A percentile compares a stretch with the other conserved stretches of the same genome.
phyloP scores from a whole-genome alignment of 2,888 invertebrate genomes.

The Parnassius mnemosyne region DNA sequence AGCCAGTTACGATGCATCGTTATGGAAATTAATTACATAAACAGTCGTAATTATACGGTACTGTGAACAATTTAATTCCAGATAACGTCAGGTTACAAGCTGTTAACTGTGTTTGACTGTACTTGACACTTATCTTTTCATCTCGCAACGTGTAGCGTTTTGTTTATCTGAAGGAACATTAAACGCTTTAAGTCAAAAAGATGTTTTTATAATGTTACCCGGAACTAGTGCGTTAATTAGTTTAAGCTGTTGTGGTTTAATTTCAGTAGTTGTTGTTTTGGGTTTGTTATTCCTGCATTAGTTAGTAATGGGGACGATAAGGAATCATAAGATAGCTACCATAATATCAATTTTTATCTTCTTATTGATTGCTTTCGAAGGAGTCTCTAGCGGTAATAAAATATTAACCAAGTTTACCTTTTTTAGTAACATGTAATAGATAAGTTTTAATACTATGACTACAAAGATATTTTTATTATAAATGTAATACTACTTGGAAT shows the following conservation, averaged over 20 bases:
- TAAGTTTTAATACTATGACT: too few species aligned
- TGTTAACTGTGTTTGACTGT: conserved; percentile 25
- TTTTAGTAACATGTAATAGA: too few species aligned
- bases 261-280: neutral
- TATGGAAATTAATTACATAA: conserved; percentile 25
- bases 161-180: conserved; percentile 22
- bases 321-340: too few species aligned
- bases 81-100: conserved; percentile 24
- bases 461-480: too few species aligned
- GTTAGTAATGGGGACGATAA: too few species aligned
- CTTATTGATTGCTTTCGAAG: too few species aligned
- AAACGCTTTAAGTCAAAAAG: conserved; percentile 19
- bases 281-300: too few species aligned
- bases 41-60: conserved; percentile 26
- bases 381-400: too few species aligned
- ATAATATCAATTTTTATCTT: too few species aligned
- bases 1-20: conserved; percentile 10
- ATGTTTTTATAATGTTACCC: conserved; percentile 16
- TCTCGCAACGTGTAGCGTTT: conserved; percentile 24
- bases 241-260: neutral
- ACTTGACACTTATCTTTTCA: conserved; percentile 26
- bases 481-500: too few species aligned
- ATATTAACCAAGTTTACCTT: too few species aligned
- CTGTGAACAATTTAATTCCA: conserved; percentile 19
- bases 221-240: conserved; percentile 14